Conservation (phyloP, 2,797 vertebrate species). For the Jordanella pulchra region DNA sequence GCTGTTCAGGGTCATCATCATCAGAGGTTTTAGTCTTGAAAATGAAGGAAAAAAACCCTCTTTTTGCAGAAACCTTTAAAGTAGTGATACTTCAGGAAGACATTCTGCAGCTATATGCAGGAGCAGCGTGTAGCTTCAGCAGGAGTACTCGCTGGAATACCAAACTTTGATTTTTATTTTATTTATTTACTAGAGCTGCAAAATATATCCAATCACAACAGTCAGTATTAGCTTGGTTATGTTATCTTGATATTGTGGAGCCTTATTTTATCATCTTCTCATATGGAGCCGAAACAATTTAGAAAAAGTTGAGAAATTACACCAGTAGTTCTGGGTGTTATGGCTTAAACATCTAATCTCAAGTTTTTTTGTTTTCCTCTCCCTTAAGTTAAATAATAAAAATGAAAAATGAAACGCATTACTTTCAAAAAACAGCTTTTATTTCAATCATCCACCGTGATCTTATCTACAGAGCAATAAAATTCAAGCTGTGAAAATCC, state of each 20-base stretch:
- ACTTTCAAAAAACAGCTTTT: too few relatives aligned
- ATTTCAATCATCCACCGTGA: too few relatives aligned
- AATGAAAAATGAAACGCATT: too few relatives aligned
- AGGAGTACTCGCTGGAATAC: not conserved
- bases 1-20: not conserved
- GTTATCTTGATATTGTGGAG: too few relatives aligned
- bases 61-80: not conserved
- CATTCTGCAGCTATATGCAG: not conserved
- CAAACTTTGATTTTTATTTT: not conserved
- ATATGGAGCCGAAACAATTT: too few relatives aligned
- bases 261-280: too few relatives aligned
- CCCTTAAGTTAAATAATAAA: too few relatives aligned
- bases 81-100: not conserved
- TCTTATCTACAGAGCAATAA: too few relatives aligned
- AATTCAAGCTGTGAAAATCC: too few relatives aligned
- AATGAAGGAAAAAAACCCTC: not conserved
- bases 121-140: not conserved
- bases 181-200: not conserved
- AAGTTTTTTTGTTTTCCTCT: too few relatives aligned
- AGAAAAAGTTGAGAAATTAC: not conserved
- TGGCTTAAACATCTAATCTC: too few relatives aligned
- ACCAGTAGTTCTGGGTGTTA: too few relatives aligned
- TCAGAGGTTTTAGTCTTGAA: not conserved
- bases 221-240: not conserved
- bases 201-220: not conserved